Evolutionary conservation across 2,113 vertebrate genomes (phyloP).

Genomic region (Xyliphius kryptos): DNA sequence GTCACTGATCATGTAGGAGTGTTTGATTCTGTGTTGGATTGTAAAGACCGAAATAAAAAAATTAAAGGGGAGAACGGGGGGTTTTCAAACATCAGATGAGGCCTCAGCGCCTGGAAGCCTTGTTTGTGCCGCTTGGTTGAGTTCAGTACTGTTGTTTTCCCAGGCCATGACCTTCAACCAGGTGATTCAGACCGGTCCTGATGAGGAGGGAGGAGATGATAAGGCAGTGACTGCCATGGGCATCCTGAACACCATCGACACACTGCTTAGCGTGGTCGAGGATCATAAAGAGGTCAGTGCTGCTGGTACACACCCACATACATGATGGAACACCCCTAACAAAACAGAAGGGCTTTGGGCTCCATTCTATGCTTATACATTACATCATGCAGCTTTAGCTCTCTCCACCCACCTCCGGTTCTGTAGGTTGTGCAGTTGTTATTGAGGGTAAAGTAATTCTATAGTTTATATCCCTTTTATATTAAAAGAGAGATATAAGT

Average conservation of each 20-base stretch:
- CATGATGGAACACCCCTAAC: background rate
- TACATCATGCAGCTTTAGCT: constrained; percentile 45
- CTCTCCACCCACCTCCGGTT: constrained; percentile 60
- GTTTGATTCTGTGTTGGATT: too few species aligned
- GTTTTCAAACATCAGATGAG: too few species aligned
- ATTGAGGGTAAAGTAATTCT: too few species aligned
- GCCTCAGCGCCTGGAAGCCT: too few species aligned
- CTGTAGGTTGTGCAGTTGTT: too few species aligned
- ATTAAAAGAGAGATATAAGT: too few species aligned
- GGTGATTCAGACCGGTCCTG: constrained; percentile 95
- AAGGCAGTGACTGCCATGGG: constrained; percentile 99
- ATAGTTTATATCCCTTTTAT: too few species aligned
- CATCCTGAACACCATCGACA: constrained; percentile 98
- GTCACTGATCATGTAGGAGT: background rate
- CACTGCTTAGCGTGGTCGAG: constrained; percentile 95
- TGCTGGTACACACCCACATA: constrained; percentile 20
- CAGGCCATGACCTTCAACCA: constrained; percentile 99
- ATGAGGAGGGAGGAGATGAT: constrained; percentile 97
- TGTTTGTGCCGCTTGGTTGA: too few species aligned
- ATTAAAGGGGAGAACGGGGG: too few species aligned
- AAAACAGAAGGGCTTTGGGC: background rate
- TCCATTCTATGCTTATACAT: constrained; percentile 1
- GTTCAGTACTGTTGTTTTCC: background rate
- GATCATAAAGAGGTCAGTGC: constrained; percentile 93
- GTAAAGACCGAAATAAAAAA: too few species aligned